phyloP scores from a whole-genome alignment of 2,113 vertebrate genomes.

The Donacobius atricapilla region DNA sequence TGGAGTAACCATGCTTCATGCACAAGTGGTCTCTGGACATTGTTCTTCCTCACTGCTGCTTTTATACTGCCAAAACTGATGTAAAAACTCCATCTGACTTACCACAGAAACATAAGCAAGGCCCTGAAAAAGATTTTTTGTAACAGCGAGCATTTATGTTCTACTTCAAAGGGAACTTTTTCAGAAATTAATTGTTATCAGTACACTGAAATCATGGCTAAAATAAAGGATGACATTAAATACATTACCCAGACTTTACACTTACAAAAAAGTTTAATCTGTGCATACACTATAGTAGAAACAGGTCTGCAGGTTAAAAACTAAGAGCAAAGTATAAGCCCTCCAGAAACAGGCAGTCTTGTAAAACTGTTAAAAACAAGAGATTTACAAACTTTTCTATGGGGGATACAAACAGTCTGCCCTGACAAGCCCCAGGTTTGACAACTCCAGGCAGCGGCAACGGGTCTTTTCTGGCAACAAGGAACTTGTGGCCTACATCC shows the following conservation, averaged over 20 bases:
- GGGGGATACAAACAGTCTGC: neutral
- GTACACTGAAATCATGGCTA: neutral
- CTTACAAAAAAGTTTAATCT: neutral
- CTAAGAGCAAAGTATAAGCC: neutral
- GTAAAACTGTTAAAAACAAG: neutral
- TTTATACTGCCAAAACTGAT: neutral
- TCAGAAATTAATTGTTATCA: neutral
- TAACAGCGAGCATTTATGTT: neutral
- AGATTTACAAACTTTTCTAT: neutral
- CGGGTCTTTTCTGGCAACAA: neutral
- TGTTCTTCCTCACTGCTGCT: neutral
- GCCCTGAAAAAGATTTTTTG: neutral
- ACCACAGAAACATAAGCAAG: neutral
- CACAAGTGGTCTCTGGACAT: neutral
- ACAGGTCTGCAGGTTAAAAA: neutral
- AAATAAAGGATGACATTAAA: neutral
- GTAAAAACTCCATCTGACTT: neutral
- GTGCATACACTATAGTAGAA: neutral
- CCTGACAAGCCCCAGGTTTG: neutral
- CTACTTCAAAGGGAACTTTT: neutral
- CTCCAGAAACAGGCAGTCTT: accelerated
- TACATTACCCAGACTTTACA: neutral
- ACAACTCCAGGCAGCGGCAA: neutral
- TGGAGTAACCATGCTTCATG: neutral
- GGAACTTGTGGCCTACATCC: neutral